Evolutionary conservation across 2,797 vertebrate species (phyloP).

Genomic region (Etheostoma nigrum): DNA sequence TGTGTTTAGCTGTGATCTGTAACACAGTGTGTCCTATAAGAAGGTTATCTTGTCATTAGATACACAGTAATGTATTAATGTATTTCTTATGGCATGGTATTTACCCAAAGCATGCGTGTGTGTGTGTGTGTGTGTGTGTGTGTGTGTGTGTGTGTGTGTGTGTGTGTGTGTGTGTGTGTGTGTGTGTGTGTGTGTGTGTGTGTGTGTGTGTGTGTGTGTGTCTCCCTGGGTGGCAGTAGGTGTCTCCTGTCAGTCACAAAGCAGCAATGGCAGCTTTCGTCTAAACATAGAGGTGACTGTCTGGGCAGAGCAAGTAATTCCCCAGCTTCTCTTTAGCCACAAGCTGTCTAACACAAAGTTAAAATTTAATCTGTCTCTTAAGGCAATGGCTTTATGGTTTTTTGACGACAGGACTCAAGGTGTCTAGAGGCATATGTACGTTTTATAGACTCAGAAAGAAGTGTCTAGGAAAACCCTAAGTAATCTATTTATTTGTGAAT

Average conservation of each 20-base stretch:
- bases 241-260: constrained; percentile 22
- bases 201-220: too few relatives aligned
- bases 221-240: constrained; percentile 17
- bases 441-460: constrained; percentile 35
- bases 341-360: constrained; percentile 10
- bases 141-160: too few relatives aligned
- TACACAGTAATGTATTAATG: not conserved
- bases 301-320: constrained; percentile 19
- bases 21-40: not conserved
- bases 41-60: not conserved
- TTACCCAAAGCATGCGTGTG: constrained; percentile 3
- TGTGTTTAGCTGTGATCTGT: not conserved
- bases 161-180: too few relatives aligned
- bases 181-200: not conserved
- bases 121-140: too few relatives aligned
- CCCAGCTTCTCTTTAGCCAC: constrained; percentile 2
- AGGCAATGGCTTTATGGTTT: constrained; percentile 23
- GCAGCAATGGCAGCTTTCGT: constrained; percentile 22
- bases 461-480: constrained; percentile 15
- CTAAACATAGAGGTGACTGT: constrained; percentile 49
- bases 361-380: constrained; percentile 20
- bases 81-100: not conserved
- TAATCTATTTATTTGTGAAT: constrained; percentile 12
- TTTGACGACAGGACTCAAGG: constrained; percentile 14
- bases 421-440: constrained; percentile 18